phyloP scores from a whole-genome alignment of 2,797 vertebrate genomes.

The Tolypeutes matacus region DNA sequence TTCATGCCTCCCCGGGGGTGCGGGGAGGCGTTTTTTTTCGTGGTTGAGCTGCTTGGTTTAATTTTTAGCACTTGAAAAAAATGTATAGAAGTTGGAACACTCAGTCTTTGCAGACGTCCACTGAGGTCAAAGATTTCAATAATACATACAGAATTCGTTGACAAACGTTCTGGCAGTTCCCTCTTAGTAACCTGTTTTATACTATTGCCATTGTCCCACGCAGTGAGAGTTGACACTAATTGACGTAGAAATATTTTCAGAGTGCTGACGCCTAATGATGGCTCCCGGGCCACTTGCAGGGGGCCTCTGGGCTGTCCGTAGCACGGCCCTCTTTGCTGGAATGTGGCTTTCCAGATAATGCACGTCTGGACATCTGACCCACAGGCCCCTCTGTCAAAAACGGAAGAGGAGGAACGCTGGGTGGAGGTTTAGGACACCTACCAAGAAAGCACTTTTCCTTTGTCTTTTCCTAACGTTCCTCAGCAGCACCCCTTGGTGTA shows the following conservation, averaged over 20 bases:
- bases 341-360: constrained; percentile 92
- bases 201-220: constrained; percentile 94
- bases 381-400: background rate
- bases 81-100: constrained; percentile 88
- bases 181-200: constrained; percentile 93
- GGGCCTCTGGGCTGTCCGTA: constrained; percentile 92
- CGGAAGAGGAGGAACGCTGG: accelerated
- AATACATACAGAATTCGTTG: constrained; percentile 93
- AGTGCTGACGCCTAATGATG: constrained; percentile 98
- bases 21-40: background rate
- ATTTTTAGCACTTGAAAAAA: constrained; percentile 85
- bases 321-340: constrained; percentile 87
- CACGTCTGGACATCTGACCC: constrained; percentile 87
- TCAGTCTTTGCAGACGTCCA: constrained; percentile 84
- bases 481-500: background rate
- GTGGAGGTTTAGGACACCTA: background rate
- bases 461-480: background rate
- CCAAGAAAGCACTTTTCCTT: background rate
- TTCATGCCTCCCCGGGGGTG: background rate
- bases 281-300: constrained; percentile 93
- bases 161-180: constrained; percentile 98
- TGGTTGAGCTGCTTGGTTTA: constrained; percentile 83
- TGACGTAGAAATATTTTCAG: constrained; percentile 97
- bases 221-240: constrained; percentile 95
- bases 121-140: constrained; percentile 85